A percentile compares a stretch with the other conserved stretches of the same genome.
phyloP scores from a whole-genome alignment of 2,113 vertebrate species.

The Microcebus tavaratra region DNA sequence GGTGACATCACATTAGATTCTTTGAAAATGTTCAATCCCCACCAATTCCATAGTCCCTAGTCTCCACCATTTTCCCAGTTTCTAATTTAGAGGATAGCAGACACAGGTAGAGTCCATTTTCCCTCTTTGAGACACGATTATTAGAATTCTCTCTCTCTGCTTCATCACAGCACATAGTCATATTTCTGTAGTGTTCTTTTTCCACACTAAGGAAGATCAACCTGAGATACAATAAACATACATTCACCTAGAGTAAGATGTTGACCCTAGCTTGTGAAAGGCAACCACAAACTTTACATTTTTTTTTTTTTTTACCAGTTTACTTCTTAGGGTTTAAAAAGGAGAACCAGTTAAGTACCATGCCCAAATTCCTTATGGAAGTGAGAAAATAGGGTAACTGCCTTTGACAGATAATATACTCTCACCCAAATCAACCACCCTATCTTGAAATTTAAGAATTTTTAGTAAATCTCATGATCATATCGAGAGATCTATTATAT shows the following conservation, averaged over 20 bases:
- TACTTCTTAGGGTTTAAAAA: neutral
- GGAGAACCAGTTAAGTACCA: neutral
- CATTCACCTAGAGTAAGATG: neutral
- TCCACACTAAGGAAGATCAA: neutral
- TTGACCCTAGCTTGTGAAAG: neutral
- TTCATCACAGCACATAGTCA: fast-evolving
- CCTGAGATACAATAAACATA: neutral
- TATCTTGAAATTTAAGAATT: neutral
- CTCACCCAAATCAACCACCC: neutral
- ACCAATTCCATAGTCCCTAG: neutral
- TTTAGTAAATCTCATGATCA: neutral
- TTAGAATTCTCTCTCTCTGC: neutral
- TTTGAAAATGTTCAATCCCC: fast-evolving
- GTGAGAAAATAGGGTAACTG: neutral
- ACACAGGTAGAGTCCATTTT: neutral
- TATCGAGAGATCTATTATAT: neutral
- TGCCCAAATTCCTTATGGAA: neutral
- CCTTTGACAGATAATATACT: neutral
- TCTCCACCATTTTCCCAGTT: neutral
- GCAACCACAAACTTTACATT: neutral
- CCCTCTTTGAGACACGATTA: neutral
- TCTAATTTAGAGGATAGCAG: neutral
- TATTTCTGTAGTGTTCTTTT: neutral
- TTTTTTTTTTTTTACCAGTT: neutral
- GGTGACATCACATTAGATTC: neutral